Conservation (phyloP, 2,888 invertebrate genomes). For the Drosophila pseudotakahashii region DNA sequence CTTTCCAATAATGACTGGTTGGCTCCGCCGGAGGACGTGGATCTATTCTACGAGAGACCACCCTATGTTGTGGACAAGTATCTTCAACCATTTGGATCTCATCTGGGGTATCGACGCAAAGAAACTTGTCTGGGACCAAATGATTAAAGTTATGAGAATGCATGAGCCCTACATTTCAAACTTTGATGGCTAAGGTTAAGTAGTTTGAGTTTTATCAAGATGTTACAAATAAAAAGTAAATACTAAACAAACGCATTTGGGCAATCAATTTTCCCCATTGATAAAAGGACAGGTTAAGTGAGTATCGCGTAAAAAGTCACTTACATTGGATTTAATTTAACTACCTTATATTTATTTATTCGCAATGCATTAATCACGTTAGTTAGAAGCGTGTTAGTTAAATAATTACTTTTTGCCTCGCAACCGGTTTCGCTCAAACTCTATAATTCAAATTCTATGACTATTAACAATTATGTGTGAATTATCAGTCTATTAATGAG, state of each 20-base stretch:
- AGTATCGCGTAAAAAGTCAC: background rate
- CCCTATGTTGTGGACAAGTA: background rate
- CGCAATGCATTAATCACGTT: background rate
- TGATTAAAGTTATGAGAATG: background rate
- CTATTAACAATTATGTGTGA: background rate
- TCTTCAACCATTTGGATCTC: background rate
- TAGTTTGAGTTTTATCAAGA: background rate
- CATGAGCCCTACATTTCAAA: no score
- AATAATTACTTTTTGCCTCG: background rate
- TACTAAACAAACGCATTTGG: background rate
- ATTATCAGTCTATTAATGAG: slow-evolving; percentile 7
- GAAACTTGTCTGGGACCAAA: background rate
- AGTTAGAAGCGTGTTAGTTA: background rate
- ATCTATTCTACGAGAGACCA: background rate
- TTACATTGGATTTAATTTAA: background rate
- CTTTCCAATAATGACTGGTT: background rate
- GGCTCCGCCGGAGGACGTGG: background rate
- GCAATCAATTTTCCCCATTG: no score
- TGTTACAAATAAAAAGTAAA: background rate
- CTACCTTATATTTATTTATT: background rate
- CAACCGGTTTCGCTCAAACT: background rate
- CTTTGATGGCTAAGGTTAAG: background rate
- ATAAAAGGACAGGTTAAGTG: background rate
- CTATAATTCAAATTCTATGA: background rate
- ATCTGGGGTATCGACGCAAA: background rate